These are phyloP conservation scores for Phenganax subtilis DNA, from an alignment of 92 coral and sea anemone species.

Conservation along the genomic window DNA sequence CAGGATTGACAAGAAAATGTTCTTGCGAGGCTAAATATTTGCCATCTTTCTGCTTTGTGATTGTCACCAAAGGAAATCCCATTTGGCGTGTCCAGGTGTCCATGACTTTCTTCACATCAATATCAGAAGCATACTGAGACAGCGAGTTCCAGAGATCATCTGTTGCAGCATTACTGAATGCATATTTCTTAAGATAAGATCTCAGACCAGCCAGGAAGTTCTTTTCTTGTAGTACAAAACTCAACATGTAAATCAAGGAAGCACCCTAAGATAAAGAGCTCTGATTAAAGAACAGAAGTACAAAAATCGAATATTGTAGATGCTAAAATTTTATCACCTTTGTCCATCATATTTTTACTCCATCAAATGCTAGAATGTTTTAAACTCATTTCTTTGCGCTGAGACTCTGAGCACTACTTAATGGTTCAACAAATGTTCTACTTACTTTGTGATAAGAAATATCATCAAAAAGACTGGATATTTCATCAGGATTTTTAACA, in stretches of 20 bases:
- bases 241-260: constrained; percentile 66
- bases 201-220: constrained; percentile 54
- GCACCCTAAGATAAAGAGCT: constrained; percentile 58
- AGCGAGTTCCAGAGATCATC: constrained; percentile 60
- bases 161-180: constrained; percentile 61
- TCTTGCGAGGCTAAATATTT: constrained; percentile 61
- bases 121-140: constrained; percentile 26
- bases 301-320: too few species aligned
- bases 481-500: constrained; percentile 61
- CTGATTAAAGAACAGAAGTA: too few species aligned
- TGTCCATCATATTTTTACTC: too few species aligned
- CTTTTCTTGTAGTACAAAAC: constrained; percentile 54
- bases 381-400: too few species aligned
- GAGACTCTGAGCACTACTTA: too few species aligned
- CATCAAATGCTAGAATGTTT: too few species aligned
- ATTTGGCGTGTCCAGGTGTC: constrained; percentile 92
- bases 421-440: neutral
- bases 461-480: constrained; percentile 58
- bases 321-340: too few species aligned
- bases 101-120: constrained; percentile 66
- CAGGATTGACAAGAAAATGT: constrained; percentile 67
- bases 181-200: constrained; percentile 49
- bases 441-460: constrained; percentile 74
- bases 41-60: constrained; percentile 41
- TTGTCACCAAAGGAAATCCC: constrained; percentile 82